A percentile compares a stretch with the other conserved stretches of the same genome.
Conservation (phyloP, 2,888 invertebrate species). For the Agapostemon virescens region DNA sequence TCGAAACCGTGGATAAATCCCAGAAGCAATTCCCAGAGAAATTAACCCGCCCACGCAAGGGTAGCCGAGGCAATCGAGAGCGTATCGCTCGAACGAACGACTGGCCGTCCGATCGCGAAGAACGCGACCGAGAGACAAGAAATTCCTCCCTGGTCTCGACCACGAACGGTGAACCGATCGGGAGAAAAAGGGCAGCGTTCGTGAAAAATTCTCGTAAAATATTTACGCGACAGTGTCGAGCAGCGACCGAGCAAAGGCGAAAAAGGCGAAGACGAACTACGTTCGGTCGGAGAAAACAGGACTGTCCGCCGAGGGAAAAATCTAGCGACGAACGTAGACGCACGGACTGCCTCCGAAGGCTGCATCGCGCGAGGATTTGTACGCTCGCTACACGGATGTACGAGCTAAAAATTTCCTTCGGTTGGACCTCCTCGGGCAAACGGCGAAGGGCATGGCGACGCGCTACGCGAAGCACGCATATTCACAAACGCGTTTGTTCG, state of each 20-base stretch:
- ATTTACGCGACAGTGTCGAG: slow-evolving; percentile 36
- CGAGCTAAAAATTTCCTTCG: slow-evolving; percentile 67
- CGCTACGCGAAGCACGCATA: slow-evolving; percentile 45
- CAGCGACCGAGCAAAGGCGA: neutral
- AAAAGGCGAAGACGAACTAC: slow-evolving; percentile 30
- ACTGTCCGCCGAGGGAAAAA: slow-evolving; percentile 3
- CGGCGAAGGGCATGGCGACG: slow-evolving; percentile 33
- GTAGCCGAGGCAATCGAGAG: neutral
- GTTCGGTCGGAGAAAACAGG: neutral
- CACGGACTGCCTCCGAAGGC: slow-evolving; percentile 38
- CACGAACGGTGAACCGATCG: neutral
- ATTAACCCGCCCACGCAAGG: slow-evolving; percentile 11
- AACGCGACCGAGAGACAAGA: slow-evolving; percentile 15
- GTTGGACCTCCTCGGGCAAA: slow-evolving; percentile 50
- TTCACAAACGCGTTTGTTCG: slow-evolving; percentile 60
- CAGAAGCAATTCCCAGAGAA: slow-evolving; percentile 6
- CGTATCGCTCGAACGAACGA: neutral
- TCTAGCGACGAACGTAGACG: slow-evolving; percentile 45
- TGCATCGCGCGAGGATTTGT: slow-evolving; percentile 34
- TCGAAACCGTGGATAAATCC: neutral
- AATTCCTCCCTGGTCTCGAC: neutral
- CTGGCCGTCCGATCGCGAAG: neutral
- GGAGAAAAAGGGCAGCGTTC: neutral
- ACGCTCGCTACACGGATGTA: slow-evolving; percentile 46
- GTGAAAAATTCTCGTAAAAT: slow-evolving; percentile 35